Percentiles rank a stretch among this genome's conserved stretches.
phyloP scores from a whole-genome alignment of 2,113 vertebrate species.

The Quiscalus mexicanus region DNA sequence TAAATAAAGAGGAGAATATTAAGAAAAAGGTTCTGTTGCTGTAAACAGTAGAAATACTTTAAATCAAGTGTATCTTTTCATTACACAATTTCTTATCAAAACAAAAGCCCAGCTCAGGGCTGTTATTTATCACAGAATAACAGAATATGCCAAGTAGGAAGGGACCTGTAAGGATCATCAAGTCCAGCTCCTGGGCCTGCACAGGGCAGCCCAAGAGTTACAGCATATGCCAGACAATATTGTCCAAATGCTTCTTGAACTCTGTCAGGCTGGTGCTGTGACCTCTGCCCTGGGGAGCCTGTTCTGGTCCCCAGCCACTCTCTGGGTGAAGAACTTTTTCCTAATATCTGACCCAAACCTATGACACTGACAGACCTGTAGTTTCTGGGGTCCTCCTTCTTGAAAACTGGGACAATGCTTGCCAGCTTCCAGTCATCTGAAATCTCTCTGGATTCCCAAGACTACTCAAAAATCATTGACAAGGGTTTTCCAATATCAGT shows the following conservation, averaged over 20 bases:
- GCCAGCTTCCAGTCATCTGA: background rate
- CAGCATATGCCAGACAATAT: background rate
- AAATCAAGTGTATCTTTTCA: background rate
- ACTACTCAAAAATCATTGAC: background rate
- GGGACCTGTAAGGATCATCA: background rate
- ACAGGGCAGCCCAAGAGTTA: background rate
- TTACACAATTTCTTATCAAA: background rate
- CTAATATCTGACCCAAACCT: background rate
- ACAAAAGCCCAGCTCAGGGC: background rate
- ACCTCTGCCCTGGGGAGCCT: background rate
- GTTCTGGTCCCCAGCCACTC: background rate
- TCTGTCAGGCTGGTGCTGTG: background rate
- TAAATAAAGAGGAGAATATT: slow-evolving; percentile 29
- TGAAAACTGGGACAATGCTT: background rate
- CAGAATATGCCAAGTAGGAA: background rate
- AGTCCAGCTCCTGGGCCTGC: background rate
- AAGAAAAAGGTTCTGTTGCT: background rate
- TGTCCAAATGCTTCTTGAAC: background rate
- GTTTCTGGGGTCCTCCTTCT: background rate
- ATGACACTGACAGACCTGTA: background rate
- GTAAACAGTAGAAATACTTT: background rate
- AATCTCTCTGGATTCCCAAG: background rate
- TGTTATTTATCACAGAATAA: background rate
- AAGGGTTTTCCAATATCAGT: background rate
- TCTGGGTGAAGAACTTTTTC: background rate